These are phyloP conservation scores for Arenaria interpres DNA, from an alignment of 2,113 vertebrate species.

Conservation along the genomic window DNA sequence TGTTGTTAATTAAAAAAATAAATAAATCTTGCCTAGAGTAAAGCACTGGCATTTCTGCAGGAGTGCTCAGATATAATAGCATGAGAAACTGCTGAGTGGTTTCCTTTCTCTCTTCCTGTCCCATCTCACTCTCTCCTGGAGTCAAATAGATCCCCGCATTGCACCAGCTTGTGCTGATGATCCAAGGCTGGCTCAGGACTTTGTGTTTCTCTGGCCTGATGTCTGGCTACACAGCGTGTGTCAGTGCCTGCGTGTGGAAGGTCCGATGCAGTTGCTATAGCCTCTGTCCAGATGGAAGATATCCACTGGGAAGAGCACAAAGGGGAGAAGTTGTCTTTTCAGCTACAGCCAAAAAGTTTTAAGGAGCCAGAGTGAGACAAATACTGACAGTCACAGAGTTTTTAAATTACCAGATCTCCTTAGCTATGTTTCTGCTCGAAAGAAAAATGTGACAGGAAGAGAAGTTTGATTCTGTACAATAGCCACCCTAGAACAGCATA, in stretches of 20 bases:
- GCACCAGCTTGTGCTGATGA: not conserved
- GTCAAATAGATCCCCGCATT: accelerated
- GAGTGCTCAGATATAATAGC: not conserved
- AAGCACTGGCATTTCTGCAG: not conserved
- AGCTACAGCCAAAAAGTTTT: not conserved
- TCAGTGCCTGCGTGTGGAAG: accelerated
- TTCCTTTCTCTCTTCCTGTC: not conserved
- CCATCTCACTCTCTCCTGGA: not conserved
- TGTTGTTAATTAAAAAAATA: not conserved
- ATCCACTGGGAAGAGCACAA: not conserved
- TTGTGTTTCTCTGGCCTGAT: not conserved
- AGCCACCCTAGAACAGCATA: not conserved
- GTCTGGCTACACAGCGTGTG: not conserved
- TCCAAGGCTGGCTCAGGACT: not conserved
- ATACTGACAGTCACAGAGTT: not conserved
- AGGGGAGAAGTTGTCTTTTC: not conserved
- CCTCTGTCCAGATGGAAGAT: not conserved
- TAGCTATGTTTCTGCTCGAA: not conserved
- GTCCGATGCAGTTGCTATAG: accelerated
- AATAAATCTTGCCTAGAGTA: not conserved
- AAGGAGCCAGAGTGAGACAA: not conserved
- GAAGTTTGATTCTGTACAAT: not conserved
- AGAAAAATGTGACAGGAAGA: not conserved
- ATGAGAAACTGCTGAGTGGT: not conserved
- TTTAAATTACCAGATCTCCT: not conserved